Base-by-base conservation (phyloP, 2,888 invertebrate genomes). In the Zygaena filipendulae region DNA sequence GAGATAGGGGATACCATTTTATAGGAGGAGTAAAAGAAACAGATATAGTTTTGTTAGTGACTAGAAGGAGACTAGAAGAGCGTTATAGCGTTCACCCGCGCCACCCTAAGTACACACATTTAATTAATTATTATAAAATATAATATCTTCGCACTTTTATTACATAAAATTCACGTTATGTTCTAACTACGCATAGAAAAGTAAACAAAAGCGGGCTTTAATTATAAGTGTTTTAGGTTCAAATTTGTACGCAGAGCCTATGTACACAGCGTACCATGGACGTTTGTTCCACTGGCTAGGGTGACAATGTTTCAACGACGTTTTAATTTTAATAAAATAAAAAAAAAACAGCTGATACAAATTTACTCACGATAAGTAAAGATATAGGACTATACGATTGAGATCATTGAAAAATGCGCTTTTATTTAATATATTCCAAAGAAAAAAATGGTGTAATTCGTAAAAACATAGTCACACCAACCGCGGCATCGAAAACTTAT, bases 131-230 rank as follows among this genome's bases (percentile, higher is more conserved):
- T 75, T 77, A 16, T 16, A 77, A 79, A 77, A 77, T 79, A 79
- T 77, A 79, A 79, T 79, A 79, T 75, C 69, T 72, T 67, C 71
- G 75, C 77, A 72, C 16, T 75, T 79, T 68, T 74, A 75, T 77
- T 79, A 79, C 74, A 77, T 74, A 79, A 75, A 77, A 77, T 79
- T 79, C 71, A 79, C 72, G 77, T 79, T 75, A 75, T 69, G 72
- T 61, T 70, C 77, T 77, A 77, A 69, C 74, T 77, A 79, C 64
- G 58, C 72, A 6, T 74, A 74, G 68, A 74, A 75, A 77, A 75
- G 54, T 52, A 67, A n/a, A n/a, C n/a, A n/a, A 70, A 75, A 77
- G 77, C 75, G 63, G 77, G 70, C 57, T 52, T 67, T 60, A 63
- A 52, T 61, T 60, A 56, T 68, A 66, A 57, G 67, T 67, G 64